Base-by-base conservation (phyloP, 2,797 vertebrate genomes). In the Esox masquinongy region DNA sequence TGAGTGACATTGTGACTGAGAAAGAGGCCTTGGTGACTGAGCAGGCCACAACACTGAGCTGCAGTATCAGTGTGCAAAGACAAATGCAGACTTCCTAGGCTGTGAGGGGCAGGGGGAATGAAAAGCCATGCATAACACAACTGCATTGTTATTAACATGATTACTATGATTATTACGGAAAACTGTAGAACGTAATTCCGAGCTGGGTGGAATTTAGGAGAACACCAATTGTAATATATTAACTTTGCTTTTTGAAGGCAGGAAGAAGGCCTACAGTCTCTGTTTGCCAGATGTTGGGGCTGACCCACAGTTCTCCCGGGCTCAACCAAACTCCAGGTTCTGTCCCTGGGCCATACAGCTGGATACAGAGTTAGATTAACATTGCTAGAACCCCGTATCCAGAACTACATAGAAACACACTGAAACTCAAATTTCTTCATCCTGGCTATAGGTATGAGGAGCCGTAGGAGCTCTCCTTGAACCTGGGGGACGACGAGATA, bases 1-100 rank as follows among this genome's bases (percentile, higher is more conserved):
- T 31, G 66, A 39, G 34, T 68, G 34, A 16, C 66, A 68, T 31
- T 36, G 66, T 22, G 66, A 47, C 9, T 70, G 68, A 9, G 68
- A 47, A 36, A n/a, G 16, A 29, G 68, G n/a, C 36, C 39, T 14
- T 70, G 68, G n/a, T 36, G 73, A 68, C 63, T 36, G 64, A 31
- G n/a, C 53, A 16, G 67, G 61, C 51, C 74, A 59, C 49, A 59
- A 74, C 56, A 14, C 73, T 34, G 19, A 79, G 73, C 69, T 66
- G 74, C 34, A 74, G 68, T 75, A 19, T 16, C 53, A 50, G 67
- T 34, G 72, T 29, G 7, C 29, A 66, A 56, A 76, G 61, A 29
- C 7, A 68, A 34, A 78, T 79, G 70, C 49, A 22, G 16, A 76
- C 19, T 75, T 53, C 73, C 77, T 83, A 22, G 71, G 2, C 2